A percentile compares a stretch with the other conserved stretches of the same genome.
Conservation (phyloP, 2,888 invertebrate genomes). For the Pemphredon lugubris region DNA sequence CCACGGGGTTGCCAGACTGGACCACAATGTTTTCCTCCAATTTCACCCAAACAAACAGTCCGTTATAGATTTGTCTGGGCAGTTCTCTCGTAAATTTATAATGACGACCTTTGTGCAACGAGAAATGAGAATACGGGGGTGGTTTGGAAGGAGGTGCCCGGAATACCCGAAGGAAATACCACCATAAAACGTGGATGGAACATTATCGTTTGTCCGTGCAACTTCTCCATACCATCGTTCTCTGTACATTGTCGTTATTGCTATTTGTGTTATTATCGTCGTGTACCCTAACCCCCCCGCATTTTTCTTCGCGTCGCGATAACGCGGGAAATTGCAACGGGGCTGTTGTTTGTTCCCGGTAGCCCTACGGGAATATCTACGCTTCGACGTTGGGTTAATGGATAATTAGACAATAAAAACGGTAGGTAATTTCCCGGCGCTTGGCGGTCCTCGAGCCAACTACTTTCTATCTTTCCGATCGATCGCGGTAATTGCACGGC, state of each 20-base stretch:
- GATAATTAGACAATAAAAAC: too few relatives aligned
- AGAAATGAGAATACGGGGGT: slow-evolving; percentile 46
- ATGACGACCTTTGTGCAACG: slow-evolving; percentile 67
- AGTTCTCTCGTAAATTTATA: slow-evolving; percentile 70
- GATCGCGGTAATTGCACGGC: too few relatives aligned
- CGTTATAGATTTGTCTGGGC: slow-evolving; percentile 71
- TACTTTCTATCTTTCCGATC: too few relatives aligned
- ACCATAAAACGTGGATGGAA: slow-evolving; percentile 65
- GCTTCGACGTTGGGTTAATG: too few relatives aligned
- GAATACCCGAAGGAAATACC: slow-evolving; percentile 40
- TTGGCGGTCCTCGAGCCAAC: too few relatives aligned
- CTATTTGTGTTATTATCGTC: slow-evolving; percentile 41
- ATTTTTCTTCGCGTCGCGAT: not conserved
- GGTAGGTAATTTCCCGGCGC: too few relatives aligned
- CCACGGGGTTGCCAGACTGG: slow-evolving; percentile 55
- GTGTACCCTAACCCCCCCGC: slow-evolving; percentile 1
- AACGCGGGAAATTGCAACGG: too few relatives aligned
- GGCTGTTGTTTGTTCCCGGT: too few relatives aligned
- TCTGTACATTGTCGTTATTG: slow-evolving; percentile 24
- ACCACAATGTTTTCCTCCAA: slow-evolving; percentile 75
- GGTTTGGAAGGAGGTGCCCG: slow-evolving; percentile 13
- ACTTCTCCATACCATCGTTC: slow-evolving; percentile 42
- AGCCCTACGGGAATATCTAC: too few relatives aligned
- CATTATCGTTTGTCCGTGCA: slow-evolving; percentile 60
- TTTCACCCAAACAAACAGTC: slow-evolving; percentile 74